Conservation (phyloP, 2,113 vertebrate genomes). For the Tragelaphus imberbis region DNA sequence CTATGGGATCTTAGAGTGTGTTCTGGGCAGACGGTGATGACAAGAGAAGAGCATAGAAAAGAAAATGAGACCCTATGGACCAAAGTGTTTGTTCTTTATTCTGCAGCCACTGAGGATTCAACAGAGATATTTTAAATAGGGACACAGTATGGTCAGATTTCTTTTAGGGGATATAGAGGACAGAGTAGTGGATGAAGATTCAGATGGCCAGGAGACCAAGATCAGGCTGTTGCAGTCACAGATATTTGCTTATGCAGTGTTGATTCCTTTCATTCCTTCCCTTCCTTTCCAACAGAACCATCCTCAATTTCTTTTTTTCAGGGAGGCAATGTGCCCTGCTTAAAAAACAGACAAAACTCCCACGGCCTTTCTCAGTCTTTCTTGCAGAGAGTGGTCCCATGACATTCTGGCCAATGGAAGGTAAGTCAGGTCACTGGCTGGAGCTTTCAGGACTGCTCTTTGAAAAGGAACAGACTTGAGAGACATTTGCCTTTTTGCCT, state of each 20-base stretch:
- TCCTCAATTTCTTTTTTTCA: background rate
- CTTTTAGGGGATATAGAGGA: background rate
- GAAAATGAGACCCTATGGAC: background rate
- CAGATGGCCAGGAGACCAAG: background rate
- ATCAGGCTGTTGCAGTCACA: background rate
- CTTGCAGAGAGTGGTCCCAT: background rate
- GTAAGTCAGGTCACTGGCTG: background rate
- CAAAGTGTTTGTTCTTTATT: background rate
- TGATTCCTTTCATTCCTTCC: background rate
- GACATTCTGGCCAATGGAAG: background rate
- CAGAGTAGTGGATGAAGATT: background rate
- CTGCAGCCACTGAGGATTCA: background rate
- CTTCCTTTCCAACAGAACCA: background rate
- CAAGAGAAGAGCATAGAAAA: background rate
- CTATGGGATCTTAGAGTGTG: background rate
- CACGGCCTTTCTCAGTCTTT: background rate
- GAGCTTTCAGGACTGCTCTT: background rate
- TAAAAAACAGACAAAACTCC: background rate
- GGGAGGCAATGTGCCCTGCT: background rate
- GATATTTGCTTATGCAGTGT: background rate
- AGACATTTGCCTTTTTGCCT: background rate
- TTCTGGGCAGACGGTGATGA: background rate
- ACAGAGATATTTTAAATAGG: background rate
- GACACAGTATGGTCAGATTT: background rate
- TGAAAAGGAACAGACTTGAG: background rate